These are phyloP conservation scores for Tyrannus savana DNA, from an alignment of 2,113 vertebrate genomes.

Conservation along the genomic window DNA sequence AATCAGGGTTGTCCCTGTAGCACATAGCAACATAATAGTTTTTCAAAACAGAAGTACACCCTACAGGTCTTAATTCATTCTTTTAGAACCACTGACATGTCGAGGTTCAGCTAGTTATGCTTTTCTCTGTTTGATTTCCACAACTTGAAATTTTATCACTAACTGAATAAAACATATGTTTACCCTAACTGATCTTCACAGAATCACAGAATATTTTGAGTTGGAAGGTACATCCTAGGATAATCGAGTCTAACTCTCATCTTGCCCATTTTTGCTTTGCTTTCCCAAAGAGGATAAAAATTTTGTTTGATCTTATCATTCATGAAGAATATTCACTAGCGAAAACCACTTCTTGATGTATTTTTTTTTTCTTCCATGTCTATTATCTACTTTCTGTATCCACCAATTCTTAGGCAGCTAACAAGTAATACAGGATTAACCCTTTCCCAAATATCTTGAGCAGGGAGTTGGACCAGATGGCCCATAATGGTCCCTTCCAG, in stretches of 20 bases:
- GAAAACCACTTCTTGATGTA: background rate
- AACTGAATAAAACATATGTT: background rate
- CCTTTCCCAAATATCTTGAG: background rate
- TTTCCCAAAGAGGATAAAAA: background rate
- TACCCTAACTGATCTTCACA: background rate
- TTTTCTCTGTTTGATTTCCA: background rate
- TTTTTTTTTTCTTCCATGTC: background rate
- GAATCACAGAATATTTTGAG: background rate
- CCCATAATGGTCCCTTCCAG: background rate
- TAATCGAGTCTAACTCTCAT: fast-evolving
- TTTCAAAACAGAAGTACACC: constrained; percentile 23
- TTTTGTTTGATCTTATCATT: background rate
- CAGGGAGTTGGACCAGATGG: background rate
- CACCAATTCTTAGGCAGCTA: background rate
- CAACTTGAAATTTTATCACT: background rate
- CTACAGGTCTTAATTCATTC: background rate
- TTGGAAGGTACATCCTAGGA: background rate
- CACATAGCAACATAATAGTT: constrained; percentile 33
- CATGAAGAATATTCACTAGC: background rate
- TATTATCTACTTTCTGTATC: background rate
- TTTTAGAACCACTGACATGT: background rate
- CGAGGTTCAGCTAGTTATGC: background rate
- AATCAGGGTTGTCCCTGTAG: constrained; percentile 18
- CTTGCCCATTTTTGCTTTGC: background rate
- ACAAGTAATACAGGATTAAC: background rate